Percentiles rank a stretch among this genome's conserved stretches.
Conservation (phyloP, 2,888 invertebrate genomes). For the Antheraea yamamai region DNA sequence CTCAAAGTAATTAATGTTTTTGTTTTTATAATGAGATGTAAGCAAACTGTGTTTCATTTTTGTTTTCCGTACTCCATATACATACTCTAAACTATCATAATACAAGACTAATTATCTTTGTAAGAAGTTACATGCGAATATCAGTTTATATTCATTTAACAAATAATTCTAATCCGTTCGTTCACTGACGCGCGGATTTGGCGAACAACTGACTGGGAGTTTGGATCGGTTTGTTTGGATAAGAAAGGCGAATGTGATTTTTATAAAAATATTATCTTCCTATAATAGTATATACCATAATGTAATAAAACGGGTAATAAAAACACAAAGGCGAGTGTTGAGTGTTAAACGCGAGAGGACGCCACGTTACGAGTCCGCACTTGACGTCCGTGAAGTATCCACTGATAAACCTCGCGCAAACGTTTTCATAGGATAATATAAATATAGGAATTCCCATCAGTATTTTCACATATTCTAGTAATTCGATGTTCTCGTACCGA, state of each 20-base stretch:
- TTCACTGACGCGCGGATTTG: too few species aligned
- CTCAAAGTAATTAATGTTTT: too few species aligned
- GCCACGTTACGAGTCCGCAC: neutral
- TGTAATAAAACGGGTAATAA: neutral
- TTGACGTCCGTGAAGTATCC: neutral
- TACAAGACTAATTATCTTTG: too few species aligned
- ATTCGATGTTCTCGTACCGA: neutral
- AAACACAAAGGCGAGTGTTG: neutral
- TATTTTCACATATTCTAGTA: neutral
- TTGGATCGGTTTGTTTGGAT: too few species aligned
- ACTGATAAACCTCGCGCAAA: neutral
- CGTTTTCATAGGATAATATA: conserved; percentile 11
- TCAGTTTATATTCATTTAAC: too few species aligned
- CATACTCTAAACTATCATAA: too few species aligned
- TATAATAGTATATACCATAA: neutral
- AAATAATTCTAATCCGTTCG: too few species aligned
- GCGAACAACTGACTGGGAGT: too few species aligned
- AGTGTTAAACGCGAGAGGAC: neutral
- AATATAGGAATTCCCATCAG: neutral
- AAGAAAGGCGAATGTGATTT: neutral
- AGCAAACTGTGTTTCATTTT: too few species aligned
- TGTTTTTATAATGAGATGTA: too few species aligned
- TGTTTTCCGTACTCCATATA: too few species aligned
- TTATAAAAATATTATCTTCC: neutral
- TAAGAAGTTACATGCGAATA: too few species aligned